Base-by-base conservation (phyloP, 2,888 invertebrate species). In the Pherbina coryleti region DNA sequence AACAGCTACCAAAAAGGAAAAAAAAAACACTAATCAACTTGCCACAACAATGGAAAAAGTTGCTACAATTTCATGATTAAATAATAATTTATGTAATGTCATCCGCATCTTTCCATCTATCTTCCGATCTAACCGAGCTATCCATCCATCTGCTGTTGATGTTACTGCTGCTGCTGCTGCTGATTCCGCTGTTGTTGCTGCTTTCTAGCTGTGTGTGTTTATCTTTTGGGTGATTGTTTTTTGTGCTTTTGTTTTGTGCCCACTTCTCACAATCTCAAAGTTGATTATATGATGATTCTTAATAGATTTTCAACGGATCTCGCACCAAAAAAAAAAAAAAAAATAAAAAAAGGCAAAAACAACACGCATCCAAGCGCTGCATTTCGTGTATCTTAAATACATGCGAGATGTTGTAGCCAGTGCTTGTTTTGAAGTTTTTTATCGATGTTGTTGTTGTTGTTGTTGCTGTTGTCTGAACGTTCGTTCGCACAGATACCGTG, bases 381-480 rank as follows among this genome's bases (percentile, higher is more conserved):
- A 44, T 14, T 57, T 22, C 60, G 17, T 72, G 71, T 74, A 73
- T 75, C 44, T 44, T 14, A 51, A 62, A 77, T 60, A 72, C 60
- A 60, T 71, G 72, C 22, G 67, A 70, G 31, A 8, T 22, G 22
- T 79, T 76, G 64, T 64, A 76, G 53, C 44, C 57, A 44, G 69
- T 75, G 72, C 64, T 34, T 70, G 53, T 60, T 3, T 74, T 49
- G 72, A 75, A 73, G 49, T 69, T 53, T 19, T n/a, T 44, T 53
- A 44, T 49, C n/a, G 77, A 76, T 80, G 76, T 73, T 78, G 67
- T 77, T 75, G 55, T 79, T 76, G 64, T 77, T 80, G 78, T 75
- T 81, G 55, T 76, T 74, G 31, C 72, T 75, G 71, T 70, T 71
- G 55, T 74, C 71, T 49, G 49, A 57, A 22, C 55, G 70, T 70